Evolutionary conservation across 1,140 invertebrate genomes (phyloP), one percentile per base, ranked within the genome.

Genomic region (Psilanteris sp.): DNA sequence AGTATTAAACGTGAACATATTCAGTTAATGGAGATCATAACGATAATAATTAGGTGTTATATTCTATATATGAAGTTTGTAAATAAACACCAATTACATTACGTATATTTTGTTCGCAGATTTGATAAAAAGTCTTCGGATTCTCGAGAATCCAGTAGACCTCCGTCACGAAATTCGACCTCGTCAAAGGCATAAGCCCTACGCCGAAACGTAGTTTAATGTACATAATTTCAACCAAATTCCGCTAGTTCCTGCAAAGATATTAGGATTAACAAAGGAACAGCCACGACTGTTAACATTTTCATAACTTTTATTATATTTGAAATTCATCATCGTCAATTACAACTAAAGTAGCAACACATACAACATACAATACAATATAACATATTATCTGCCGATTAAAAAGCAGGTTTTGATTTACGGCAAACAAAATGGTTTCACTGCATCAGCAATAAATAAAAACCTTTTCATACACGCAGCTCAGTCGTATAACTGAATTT

Each of bases 141-240:
- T 13, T 81, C 79, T 0, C 74, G 81, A 3, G 84, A 86, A 14
- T 77, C 79, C 14, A 87, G 83, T 36, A 83, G 86, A 68, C 85
- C 87, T 46, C 68, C 84, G 8, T 88, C 86, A 5, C 86, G 86
- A 29, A 84, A 80, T 14, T 88, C 86, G 6, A 83, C 66, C 10
- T 78, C 75, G 14, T 85, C 82, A 3, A 76, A 81, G 13, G 78
- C 74, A 41, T 81, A 79, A 66, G 31, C 16, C 9, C 27, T 34
- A 14, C 24, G 9, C 8, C n/a, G 16, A 26, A 15, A n/a, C n/a
- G 13, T 48, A 67, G 26, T 61, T 59, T 15, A 64, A 57, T 73
- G 52, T 73, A 66, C 20, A 73, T 57, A 72, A 4, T 41, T 14
- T 16, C 1, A 16, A 11, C 9, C 16, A 24, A 43, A 26, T 9